Base-by-base conservation (phyloP, 2,888 invertebrate genomes). In the Hydrotaea diabolus region DNA sequence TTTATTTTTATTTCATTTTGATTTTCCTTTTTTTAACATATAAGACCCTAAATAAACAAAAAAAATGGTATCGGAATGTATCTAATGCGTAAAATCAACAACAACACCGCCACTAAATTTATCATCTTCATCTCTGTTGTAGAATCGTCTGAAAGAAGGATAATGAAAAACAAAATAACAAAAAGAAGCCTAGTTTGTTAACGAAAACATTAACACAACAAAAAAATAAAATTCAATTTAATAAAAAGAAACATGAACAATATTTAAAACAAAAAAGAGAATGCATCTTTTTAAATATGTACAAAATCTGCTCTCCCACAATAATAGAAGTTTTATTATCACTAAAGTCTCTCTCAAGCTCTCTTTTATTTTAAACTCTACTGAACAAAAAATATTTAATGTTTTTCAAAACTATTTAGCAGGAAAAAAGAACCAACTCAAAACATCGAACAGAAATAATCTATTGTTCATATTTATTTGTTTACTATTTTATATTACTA, bases 311-410 rank as follows among this genome's bases (percentile, higher is more conserved):
- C 86, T 87, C 86, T 83, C 85, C 86, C 81, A 80, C 76, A 73
- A 39, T 31, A 86, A 79, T 26, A 75, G 49, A 78, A 79, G 72
- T 64, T 76, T 77, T 82, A 11, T 39, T 62, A 76, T 66, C 39
- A 69, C 31, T 72, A 84, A 85, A 83, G 80, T 85, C 86, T 87
- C 87, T 87, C 87, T 87, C 86, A 83, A 86, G 83, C 86, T 86
- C 83, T 86, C 86, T 84, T 86, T 82, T 77, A 76, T 77, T 82
- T 77, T 66, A 79, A 79, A 46, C 73, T 46, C 64, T 64, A 72
- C 62, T 62, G 71, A 49, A 75, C 49, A 78, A 69, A 79, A 77
- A 66, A 83, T 80, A 83, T 82, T 83, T 69, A 83, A 85, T 77
- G 82, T 82, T 83, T 86, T 85, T 86, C 80, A 83, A 86, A 85